Evolutionary conservation across 2,888 invertebrate genomes (phyloP).

Genomic region (Drosophila fungiperda): DNA sequence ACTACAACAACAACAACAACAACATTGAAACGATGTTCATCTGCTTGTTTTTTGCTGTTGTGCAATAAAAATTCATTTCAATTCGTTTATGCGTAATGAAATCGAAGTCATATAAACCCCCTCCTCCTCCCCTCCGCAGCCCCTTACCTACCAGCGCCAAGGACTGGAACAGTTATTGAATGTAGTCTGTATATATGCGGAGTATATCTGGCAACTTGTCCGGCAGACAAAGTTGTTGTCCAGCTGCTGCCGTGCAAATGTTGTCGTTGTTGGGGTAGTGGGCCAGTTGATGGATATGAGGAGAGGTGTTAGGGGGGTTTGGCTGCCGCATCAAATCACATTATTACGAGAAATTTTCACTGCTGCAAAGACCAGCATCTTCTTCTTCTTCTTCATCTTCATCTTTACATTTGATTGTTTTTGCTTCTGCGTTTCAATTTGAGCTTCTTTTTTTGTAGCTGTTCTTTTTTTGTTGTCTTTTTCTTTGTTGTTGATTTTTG

Average conservation of each 20-base stretch:
- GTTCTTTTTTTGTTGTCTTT: conserved; percentile 4
- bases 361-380: conserved; percentile 38
- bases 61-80: conserved; percentile 81
- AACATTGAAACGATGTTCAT: conserved; percentile 37
- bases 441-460: conserved; percentile 3
- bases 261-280: conserved; percentile 7
- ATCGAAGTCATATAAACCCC: conserved; percentile 73
- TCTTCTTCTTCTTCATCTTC: conserved; percentile 31
- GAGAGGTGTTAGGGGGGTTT: not conserved
- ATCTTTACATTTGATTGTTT: conserved; percentile 62
- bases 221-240: conserved; percentile 71
- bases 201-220: conserved; percentile 39
- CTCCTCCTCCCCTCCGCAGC: not conserved
- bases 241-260: conserved; percentile 56
- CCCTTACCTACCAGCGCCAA: not conserved
- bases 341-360: conserved; percentile 69
- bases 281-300: not conserved
- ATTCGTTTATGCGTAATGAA: conserved; percentile 79
- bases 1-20: conserved; percentile 8
- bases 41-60: conserved; percentile 58
- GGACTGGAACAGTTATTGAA: conserved; percentile 62
- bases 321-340: conserved; percentile 69
- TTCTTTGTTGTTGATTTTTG: conserved; percentile 50
- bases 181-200: conserved; percentile 22
- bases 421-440: conserved; percentile 53